Conservation (phyloP, 1,140 invertebrate species). For the Meteorus sp. region DNA sequence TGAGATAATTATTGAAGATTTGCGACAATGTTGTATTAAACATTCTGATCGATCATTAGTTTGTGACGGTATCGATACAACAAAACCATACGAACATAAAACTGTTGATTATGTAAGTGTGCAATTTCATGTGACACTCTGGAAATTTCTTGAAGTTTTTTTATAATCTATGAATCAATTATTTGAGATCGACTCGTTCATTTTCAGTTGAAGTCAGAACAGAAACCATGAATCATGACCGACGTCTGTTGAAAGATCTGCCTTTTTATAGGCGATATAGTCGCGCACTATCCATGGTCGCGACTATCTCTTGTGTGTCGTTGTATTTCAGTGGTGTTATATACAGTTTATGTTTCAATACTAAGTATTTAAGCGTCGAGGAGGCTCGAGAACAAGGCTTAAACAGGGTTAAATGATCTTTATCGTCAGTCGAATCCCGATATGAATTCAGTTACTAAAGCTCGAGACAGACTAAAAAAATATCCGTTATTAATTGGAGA, state of each 20-base stretch:
- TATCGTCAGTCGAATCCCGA: constrained; percentile 25
- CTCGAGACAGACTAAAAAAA: constrained; percentile 69
- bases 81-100: constrained; percentile 55
- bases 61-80: constrained; percentile 68
- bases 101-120: constrained; percentile 54
- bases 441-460: constrained; percentile 81
- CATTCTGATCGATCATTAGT: constrained; percentile 63
- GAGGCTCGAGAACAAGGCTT: constrained; percentile 32
- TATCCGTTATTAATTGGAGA: constrained; percentile 73
- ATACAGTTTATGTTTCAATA: constrained; percentile 71
- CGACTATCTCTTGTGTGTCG: constrained; percentile 53
- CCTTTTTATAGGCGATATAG: constrained; percentile 61
- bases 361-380: no score
- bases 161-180: no score
- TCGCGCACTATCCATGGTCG: constrained; percentile 49
- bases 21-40: constrained; percentile 68
- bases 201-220: constrained; percentile 26
- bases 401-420: no score
- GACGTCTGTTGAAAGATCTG: constrained; percentile 36
- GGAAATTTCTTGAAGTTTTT: not conserved
- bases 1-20: constrained; percentile 63
- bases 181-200: not conserved
- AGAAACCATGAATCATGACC: constrained; percentile 26
- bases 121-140: not conserved
- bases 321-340: constrained; percentile 70